Evolutionary conservation across 2,888 invertebrate genomes (phyloP), one percentile per base, ranked within the genome.

Genomic region (Bimastos eiseni): DNA sequence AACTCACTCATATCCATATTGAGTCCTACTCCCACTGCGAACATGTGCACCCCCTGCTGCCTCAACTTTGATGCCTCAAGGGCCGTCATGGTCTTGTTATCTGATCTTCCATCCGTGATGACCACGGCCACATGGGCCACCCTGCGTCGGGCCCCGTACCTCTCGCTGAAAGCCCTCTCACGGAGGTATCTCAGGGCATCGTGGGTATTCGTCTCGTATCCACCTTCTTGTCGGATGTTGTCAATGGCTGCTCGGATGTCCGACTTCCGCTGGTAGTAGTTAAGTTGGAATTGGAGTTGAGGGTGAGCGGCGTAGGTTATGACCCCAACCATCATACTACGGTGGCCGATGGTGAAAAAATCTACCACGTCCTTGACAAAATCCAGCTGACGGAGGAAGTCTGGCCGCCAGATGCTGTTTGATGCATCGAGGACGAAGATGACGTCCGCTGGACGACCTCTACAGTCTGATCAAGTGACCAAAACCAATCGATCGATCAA

Each of bases 21-120:
- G n/a, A 91, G 92, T 1, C 94, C 94, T 8, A 94, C 94, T 4
- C 94, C 94, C 49, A 94, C 93, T 70, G 94, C 93, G 91, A 94
- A 94, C 88, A 94, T 89, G 90, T 94, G 93, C 86, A 94, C 94
- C 13, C 94, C 94, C 21, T 92, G 93, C 33, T 93, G 91, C 1
- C 92, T 91, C 0, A 93, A 93, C 37, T 92, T 92, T 30, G 90
- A 41, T 6, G 94, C 94, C 36, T 93, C 93, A 11, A 86, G 41
- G 24, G 91, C 92, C 15, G 94, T 94, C 83, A 90, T 91, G 24
- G 36, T 34, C 8, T 91, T 91, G 90, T 93, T 91, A 37, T 93
- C 92, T 0, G 94, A 94, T 41, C 92, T 91, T 6, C 94, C 94
- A 91, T 94, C 94, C 3, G 94, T 94, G 89, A 94, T 93, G 49